Evolutionary conservation across 1,140 invertebrate genomes (phyloP).

Genomic region (Bombyx mandarina): DNA sequence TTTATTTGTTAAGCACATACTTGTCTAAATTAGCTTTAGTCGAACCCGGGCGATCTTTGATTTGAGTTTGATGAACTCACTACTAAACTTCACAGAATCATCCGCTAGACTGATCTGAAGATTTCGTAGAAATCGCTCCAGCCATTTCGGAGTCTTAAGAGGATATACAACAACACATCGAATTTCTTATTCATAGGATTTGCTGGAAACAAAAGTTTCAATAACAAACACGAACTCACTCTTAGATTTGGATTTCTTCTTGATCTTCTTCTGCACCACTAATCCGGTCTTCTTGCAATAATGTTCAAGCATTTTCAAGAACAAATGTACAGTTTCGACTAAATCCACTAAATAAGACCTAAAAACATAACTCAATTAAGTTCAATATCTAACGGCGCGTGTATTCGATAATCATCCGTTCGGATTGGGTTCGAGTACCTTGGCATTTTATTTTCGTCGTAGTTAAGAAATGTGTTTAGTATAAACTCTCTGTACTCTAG

Average conservation of each 20-base stretch:
- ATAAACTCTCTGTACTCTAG: slow-evolving; percentile 95
- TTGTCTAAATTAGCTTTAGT: no score
- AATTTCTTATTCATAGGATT: no score
- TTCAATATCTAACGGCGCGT: not conserved
- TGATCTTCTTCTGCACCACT: slow-evolving; percentile 81
- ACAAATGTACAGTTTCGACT: slow-evolving; percentile 90
- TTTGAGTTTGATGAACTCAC: no score
- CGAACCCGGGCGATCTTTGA: no score
- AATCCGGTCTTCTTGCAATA: slow-evolving; percentile 81
- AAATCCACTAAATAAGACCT: slow-evolving; percentile 90
- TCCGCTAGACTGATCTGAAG: no score
- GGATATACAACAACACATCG: no score
- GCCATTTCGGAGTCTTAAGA: no score
- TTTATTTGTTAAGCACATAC: no score
- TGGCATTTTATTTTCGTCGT: slow-evolving; percentile 89
- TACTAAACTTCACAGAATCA: no score
- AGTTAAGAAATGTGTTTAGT: slow-evolving; percentile 83
- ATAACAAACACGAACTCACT: slow-evolving; percentile 45
- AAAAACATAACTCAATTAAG: slow-evolving; percentile 2
- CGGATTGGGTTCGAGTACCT: slow-evolving; percentile 71
- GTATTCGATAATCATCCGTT: not conserved
- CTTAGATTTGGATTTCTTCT: slow-evolving; percentile 68
- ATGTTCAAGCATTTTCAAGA: slow-evolving; percentile 91
- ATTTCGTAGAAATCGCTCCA: no score
- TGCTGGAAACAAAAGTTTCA: no score